A percentile compares a stretch with the other conserved stretches of the same genome.
Conservation (phyloP, 2,888 invertebrate species). For the Habroteleia sp. region DNA sequence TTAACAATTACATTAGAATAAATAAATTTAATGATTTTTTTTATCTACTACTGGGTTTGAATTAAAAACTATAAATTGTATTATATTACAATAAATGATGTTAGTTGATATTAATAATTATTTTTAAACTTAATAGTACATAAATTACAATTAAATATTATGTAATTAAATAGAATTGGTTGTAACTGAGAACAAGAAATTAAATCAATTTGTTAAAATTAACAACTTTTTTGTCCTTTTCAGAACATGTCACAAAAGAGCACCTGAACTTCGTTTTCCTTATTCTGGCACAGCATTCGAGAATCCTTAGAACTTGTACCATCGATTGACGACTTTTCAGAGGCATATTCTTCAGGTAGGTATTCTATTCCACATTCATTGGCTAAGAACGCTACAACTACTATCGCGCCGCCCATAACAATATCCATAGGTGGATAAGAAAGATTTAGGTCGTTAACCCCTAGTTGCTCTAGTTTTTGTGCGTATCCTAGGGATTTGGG, state of each 20-base stretch:
- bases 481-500: constrained; percentile 86
- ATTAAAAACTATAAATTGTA: too few relatives aligned
- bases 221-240: constrained; percentile 17
- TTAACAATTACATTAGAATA: too few relatives aligned
- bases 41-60: too few relatives aligned
- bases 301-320: constrained; percentile 66
- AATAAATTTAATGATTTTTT: too few relatives aligned
- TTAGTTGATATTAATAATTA: too few relatives aligned
- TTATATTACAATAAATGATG: too few relatives aligned
- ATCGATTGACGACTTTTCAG: constrained; percentile 69
- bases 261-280: constrained; percentile 78
- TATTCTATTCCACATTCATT: constrained; percentile 82
- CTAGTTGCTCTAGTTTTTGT: constrained; percentile 84
- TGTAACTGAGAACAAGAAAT: too few relatives aligned
- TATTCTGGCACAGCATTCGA: constrained; percentile 69
- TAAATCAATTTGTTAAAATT: too few relatives aligned
- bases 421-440: constrained; percentile 86
- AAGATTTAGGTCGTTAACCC: constrained; percentile 85
- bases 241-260: constrained; percentile 10
- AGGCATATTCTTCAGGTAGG: constrained; percentile 78
- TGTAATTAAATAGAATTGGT: too few relatives aligned
- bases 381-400: constrained; percentile 81
- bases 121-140: too few relatives aligned
- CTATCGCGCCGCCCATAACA: constrained; percentile 83
- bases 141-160: too few relatives aligned